These are phyloP conservation scores for Bubo scandiacus DNA, from an alignment of 2,113 vertebrate genomes.

Conservation along the genomic window DNA sequence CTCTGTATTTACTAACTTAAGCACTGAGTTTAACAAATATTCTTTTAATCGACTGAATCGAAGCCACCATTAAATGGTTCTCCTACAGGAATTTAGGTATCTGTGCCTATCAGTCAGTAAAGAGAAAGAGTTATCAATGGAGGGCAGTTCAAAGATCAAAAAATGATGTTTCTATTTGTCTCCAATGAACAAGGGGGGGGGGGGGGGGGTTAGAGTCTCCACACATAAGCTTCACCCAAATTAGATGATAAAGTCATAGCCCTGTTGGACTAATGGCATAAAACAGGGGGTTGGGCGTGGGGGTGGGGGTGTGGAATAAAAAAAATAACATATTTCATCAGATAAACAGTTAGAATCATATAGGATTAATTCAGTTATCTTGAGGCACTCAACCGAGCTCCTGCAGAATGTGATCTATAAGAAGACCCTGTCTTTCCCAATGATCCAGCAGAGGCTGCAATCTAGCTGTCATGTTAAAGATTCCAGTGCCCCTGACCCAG, in stretches of 20 bases:
- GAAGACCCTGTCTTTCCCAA: not conserved
- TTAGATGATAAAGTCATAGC: not conserved
- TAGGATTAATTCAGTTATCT: not conserved
- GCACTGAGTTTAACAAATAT: not conserved
- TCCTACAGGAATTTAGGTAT: not conserved
- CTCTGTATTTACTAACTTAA: not conserved
- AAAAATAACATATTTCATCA: not conserved
- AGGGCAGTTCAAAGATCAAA: not conserved
- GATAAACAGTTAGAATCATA: not conserved
- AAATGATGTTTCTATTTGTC: not conserved
- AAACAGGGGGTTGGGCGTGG: not conserved
- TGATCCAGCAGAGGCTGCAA: not conserved
- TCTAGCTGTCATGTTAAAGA: not conserved
- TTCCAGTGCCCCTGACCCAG: not conserved
- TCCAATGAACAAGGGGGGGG: not conserved
- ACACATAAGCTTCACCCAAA: not conserved
- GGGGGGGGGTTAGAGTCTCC: not conserved
- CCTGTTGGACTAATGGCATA: not conserved
- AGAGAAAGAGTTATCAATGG: not conserved
- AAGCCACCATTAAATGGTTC: not conserved
- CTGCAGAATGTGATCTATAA: not conserved
- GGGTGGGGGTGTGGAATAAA: too few relatives aligned
- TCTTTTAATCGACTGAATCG: not conserved
- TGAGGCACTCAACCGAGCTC: not conserved
- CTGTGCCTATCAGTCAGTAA: not conserved